phyloP scores from a whole-genome alignment of 2,797 vertebrate genomes.

The Sylvilagus floridanus region DNA sequence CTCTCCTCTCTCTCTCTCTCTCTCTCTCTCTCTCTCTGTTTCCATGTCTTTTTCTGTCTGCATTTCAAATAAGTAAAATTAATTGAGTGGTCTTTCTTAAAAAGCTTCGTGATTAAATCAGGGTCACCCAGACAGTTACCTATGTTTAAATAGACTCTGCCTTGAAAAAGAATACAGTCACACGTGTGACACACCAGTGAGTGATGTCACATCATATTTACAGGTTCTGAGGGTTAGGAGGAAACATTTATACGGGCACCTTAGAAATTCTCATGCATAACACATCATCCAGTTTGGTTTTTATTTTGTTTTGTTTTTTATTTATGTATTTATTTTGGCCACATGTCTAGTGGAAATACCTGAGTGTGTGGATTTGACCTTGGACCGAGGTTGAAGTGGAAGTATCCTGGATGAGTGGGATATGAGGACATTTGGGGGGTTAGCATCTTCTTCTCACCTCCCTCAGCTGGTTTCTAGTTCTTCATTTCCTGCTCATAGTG shows the following conservation, averaged over 20 bases:
- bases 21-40: too few species aligned
- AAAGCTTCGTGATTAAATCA: neutral
- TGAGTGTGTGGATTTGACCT: constrained; percentile 89
- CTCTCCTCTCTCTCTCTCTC: neutral
- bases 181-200: neutral
- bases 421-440: constrained; percentile 88
- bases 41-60: too few species aligned
- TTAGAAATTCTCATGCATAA: constrained; percentile 54
- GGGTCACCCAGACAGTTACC: neutral
- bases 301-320: too few species aligned
- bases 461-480: constrained; percentile 88
- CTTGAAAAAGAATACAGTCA: neutral
- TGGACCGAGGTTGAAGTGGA: constrained; percentile 91
- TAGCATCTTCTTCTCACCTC: constrained; percentile 89
- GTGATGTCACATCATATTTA: neutral
- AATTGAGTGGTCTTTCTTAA: too few species aligned
- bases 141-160: neutral
- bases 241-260: neutral
- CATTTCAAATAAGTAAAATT: too few species aligned
- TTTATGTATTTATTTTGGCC: constrained; percentile 86
- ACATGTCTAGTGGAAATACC: constrained; percentile 89
- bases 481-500: constrained; percentile 90
- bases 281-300: constrained; percentile 81
- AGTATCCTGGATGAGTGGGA: constrained; percentile 86
- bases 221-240: neutral